Conservation (phyloP, 2,797 vertebrate genomes). For the Falco peregrinus region DNA sequence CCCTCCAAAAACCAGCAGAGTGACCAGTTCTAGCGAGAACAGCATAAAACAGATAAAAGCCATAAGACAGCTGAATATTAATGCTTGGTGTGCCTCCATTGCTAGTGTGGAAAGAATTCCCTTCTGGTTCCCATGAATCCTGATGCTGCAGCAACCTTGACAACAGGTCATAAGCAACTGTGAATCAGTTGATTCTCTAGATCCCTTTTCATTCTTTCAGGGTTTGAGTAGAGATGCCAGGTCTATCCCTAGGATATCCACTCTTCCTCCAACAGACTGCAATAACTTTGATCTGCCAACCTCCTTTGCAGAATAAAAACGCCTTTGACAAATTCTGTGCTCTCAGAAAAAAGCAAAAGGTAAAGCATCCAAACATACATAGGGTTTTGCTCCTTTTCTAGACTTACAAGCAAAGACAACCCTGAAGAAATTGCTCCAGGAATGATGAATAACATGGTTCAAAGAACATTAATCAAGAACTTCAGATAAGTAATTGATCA, state of each 20-base stretch:
- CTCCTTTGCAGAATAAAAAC: neutral
- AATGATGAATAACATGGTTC: accelerated
- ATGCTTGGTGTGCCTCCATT: neutral
- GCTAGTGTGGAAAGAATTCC: neutral
- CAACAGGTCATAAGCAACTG: neutral
- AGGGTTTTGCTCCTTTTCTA: neutral
- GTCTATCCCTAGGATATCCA: neutral
- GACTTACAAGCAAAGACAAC: accelerated
- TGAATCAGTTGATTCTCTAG: neutral
- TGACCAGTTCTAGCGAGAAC: neutral
- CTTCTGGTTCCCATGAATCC: neutral
- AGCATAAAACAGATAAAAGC: neutral
- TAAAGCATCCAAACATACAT: neutral
- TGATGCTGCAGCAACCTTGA: neutral
- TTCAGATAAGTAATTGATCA: neutral
- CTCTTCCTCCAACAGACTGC: neutral
- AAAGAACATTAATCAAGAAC: neutral
- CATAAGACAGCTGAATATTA: neutral
- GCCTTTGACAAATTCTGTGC: neutral
- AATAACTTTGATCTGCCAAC: neutral
- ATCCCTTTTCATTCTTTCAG: neutral
- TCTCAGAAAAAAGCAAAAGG: neutral
- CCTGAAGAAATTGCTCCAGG: neutral
- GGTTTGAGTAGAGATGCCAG: neutral
- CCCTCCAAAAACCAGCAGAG: neutral